Percentiles rank a stretch among this genome's conserved stretches.
These are phyloP conservation scores for Parasteatoda tepidariorum DNA, from an alignment of 1,140 invertebrate genomes.

Conservation along the genomic window DNA sequence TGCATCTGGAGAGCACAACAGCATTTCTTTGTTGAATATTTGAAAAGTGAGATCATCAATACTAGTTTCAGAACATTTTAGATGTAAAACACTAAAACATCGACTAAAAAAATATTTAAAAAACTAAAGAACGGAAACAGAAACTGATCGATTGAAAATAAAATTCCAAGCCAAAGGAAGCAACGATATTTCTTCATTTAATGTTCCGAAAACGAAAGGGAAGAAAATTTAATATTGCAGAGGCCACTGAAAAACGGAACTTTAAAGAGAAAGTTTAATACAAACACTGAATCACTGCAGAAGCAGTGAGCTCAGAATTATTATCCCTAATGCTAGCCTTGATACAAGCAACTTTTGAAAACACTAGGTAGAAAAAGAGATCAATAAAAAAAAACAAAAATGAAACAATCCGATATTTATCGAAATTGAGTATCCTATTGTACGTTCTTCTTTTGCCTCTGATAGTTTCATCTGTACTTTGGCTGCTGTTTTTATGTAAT, in stretches of 20 bases:
- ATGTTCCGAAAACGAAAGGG: not conserved
- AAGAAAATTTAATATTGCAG: not conserved
- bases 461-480: constrained; percentile 21
- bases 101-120: no score
- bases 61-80: no score
- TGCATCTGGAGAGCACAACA: no score
- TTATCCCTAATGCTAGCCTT: not conserved
- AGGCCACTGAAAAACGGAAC: not conserved
- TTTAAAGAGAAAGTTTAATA: not conserved
- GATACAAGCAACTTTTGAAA: not conserved
- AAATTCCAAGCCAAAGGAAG: no score
- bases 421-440: constrained; percentile 37
- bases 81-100: no score
- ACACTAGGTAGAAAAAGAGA: not conserved
- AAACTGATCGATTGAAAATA: no score
- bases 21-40: no score
- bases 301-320: not conserved
- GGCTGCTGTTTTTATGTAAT: not conserved
- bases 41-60: no score
- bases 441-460: not conserved
- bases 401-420: constrained; percentile 39
- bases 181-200: not conserved
- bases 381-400: not conserved
- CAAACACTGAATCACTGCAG: not conserved
- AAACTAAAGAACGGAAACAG: no score